Percentiles rank a stretch among this genome's conserved stretches.
These are phyloP conservation scores for Drosophila pectinifera DNA, from an alignment of 1,140 invertebrate species.

Conservation along the genomic window DNA sequence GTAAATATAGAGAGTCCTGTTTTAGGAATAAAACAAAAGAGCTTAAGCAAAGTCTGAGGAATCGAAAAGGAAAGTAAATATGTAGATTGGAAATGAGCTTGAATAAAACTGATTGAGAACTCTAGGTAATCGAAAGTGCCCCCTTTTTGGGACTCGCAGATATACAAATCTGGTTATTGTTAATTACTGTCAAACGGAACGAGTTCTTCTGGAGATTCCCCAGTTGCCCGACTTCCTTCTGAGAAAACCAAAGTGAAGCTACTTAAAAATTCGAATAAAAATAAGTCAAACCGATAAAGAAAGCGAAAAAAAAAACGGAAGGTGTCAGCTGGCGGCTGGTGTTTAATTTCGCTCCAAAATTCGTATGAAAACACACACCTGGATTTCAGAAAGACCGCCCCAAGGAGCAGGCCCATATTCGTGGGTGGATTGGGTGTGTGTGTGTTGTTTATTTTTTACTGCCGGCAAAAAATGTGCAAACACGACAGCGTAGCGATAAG, in stretches of 20 bases:
- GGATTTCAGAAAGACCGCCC: conserved; percentile 32
- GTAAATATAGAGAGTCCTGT: neutral
- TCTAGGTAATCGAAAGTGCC: neutral
- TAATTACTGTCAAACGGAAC: conserved; percentile 21
- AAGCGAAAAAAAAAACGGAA: conserved; percentile 17
- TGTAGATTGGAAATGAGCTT: neutral
- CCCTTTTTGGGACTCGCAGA: conserved; percentile 1
- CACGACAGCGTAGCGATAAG: conserved; percentile 25
- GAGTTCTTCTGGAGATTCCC: conserved; percentile 15
- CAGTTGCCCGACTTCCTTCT: conserved; percentile 36
- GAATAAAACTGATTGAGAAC: neutral
- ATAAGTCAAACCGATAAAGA: conserved; percentile 32
- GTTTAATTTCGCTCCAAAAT: conserved; percentile 28
- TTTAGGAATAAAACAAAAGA: neutral
- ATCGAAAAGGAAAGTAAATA: neutral
- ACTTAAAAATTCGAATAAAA: conserved; percentile 37
- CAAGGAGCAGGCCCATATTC: conserved; percentile 23
- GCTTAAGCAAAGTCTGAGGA: neutral
- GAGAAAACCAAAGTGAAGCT: conserved; percentile 6
- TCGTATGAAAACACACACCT: conserved; percentile 42
- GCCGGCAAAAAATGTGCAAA: conserved; percentile 30
- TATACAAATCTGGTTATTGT: conserved; percentile 22
- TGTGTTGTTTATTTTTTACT: conserved; percentile 28
- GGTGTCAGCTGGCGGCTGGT: conserved; percentile 32
- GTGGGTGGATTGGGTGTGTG: conserved; percentile 17